These are phyloP conservation scores for Galemys pyrenaicus DNA, from an alignment of 2,113 vertebrate species.

Conservation along the genomic window DNA sequence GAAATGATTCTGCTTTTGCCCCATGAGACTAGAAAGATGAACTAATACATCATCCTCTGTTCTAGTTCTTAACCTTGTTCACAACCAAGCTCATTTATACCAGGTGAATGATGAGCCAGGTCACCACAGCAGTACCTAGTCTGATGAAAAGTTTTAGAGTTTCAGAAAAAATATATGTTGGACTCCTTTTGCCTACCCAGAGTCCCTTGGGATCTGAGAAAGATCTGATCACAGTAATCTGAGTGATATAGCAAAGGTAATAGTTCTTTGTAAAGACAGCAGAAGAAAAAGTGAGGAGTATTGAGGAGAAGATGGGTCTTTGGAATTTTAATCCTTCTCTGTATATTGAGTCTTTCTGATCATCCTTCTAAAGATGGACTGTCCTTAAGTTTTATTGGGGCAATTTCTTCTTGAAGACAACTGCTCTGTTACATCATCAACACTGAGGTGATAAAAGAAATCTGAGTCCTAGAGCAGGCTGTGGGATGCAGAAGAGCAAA, in stretches of 20 bases:
- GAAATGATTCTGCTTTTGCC: not conserved
- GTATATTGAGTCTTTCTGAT: not conserved
- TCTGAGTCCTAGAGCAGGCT: no score
- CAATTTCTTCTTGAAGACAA: not conserved
- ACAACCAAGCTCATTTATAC: slow-evolving; percentile 46
- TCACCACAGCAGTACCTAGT: not conserved
- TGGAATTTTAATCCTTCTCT: not conserved
- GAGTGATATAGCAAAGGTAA: not conserved
- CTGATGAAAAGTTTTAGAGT: not conserved
- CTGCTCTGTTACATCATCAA: no score
- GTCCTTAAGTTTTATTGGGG: not conserved
- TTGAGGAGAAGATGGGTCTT: not conserved
- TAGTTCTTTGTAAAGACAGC: not conserved
- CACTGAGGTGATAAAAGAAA: no score
- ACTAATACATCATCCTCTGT: slow-evolving; percentile 20
- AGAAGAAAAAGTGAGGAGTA: not conserved
- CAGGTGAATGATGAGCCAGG: slow-evolving; percentile 65
- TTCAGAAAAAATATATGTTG: slow-evolving; percentile 32
- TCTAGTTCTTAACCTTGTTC: slow-evolving; percentile 51
- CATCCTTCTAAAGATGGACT: not conserved
- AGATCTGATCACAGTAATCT: not conserved
- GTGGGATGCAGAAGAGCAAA: no score
- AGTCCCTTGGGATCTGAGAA: not conserved
- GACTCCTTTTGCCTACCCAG: not conserved
- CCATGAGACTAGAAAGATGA: not conserved